Evolutionary conservation across 2,113 vertebrate species (phyloP).

Genomic region (Eulemur macaco): DNA sequence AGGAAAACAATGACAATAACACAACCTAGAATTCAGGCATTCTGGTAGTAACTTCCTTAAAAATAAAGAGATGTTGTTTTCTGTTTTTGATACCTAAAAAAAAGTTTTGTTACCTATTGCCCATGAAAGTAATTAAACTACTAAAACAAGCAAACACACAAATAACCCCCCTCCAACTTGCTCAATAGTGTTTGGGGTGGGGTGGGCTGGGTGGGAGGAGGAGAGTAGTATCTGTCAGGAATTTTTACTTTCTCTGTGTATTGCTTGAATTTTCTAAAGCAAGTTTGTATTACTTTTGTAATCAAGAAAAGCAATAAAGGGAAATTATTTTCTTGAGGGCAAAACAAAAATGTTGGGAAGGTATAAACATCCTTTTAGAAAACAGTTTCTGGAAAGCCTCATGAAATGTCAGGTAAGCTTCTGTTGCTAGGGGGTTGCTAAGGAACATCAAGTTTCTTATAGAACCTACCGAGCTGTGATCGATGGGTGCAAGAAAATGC

Average conservation of each 20-base stretch:
- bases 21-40: neutral
- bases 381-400: conserved; percentile 58
- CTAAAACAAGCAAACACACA: neutral
- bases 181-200: neutral
- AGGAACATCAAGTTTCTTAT: neutral
- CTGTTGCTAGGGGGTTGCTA: conserved; percentile 57
- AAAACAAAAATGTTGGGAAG: conserved; percentile 38
- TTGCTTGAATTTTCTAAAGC: conserved; percentile 55
- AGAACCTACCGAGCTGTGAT: neutral
- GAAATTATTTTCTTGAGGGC: conserved; percentile 69
- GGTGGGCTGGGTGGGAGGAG: neutral
- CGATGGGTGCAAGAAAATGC: neutral
- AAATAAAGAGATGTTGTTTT: neutral
- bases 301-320: conserved; percentile 71
- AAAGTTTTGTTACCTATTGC: neutral
- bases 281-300: conserved; percentile 47
- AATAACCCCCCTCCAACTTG: neutral
- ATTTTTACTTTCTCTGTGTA: neutral
- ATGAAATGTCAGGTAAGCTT: conserved; percentile 33
- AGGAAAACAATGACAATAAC: neutral
- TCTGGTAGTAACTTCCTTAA: neutral
- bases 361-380: conserved; percentile 38
- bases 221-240: accelerated
- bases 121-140: neutral
- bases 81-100: neutral